Evolutionary conservation across 2,113 vertebrate species (phyloP).

Genomic region (Poecilia latipinna): DNA sequence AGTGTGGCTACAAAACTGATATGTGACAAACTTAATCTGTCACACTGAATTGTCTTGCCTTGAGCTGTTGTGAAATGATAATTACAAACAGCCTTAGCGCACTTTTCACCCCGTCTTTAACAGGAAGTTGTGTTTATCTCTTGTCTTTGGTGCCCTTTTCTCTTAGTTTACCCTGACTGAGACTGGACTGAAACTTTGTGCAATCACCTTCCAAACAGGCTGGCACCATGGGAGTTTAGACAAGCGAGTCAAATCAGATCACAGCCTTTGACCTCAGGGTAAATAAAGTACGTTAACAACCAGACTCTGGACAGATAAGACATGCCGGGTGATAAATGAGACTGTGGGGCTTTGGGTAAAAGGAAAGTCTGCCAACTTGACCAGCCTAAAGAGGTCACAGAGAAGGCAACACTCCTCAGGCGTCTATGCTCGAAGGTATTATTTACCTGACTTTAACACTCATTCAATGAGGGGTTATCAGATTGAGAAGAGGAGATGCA

Average conservation of each 20-base stretch:
- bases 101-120: background rate
- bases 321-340: constrained; percentile 46
- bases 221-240: constrained; percentile 52
- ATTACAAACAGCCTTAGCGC: background rate
- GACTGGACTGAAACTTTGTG: constrained; percentile 24
- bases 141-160: constrained; percentile 1
- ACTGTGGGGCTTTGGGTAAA: constrained; percentile 31
- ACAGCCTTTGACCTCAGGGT: constrained; percentile 60
- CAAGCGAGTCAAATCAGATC: constrained; percentile 41
- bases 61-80: background rate
- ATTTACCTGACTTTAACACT: constrained; percentile 50
- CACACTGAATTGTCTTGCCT: background rate
- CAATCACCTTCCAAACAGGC: constrained; percentile 38
- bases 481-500: constrained; percentile 51
- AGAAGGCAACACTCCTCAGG: constrained; percentile 62
- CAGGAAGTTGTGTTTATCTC: constrained; percentile 16
- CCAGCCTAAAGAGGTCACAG: constrained; percentile 42
- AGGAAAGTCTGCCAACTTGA: constrained; percentile 42
- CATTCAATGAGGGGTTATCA: constrained; percentile 60
- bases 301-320: constrained; percentile 64
- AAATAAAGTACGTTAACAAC: constrained; percentile 59
- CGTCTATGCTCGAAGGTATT: constrained; percentile 50
- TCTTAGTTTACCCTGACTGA: constrained; percentile 12
- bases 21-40: background rate
- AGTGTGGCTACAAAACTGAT: background rate